Base-by-base conservation (phyloP, 2,888 invertebrate genomes). In the Torymus tubicola region DNA sequence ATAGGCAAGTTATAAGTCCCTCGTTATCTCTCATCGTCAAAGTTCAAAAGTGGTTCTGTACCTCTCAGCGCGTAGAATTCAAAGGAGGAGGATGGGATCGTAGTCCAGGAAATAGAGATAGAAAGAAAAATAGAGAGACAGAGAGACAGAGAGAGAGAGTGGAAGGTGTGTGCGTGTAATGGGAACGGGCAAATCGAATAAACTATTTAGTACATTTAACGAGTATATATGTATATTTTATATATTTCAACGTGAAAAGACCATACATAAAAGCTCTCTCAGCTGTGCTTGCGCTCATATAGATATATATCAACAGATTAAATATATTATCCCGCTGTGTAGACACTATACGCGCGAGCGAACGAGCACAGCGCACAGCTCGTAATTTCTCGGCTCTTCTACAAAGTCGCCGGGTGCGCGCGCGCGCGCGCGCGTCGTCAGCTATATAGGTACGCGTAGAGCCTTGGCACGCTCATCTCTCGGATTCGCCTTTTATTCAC, bases 211-310 rank as follows among this genome's bases (percentile, higher is more conserved):
- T 74, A 5, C 60, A 64, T 64, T 70, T 67, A 50, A 69, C 55
- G 18, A 67, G 64, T 65, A 55, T 50, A 60, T 81, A 55, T 50
- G 53, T 81, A 8, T 42, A 42, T 42, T 42, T 42, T 42, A 42
- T 42, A 31, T 81, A 78, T 81, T 78, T 76, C 58, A 81, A 72
- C 52, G 71, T 78, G 75, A 69, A 78, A 79, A 78, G 63, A 70
- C 52, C 65, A 76, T 81, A 78, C 77, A 74, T 73, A 67, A 75
- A 78, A 75, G 72, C 69, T 73, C 68, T 65, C 64, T 79, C 31
- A 57, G 63, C 60, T 57, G 57, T 60, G 71, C 53, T 65, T 65
- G 42, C n/a, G 50, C 50, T 61, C 24, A 42, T 8, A 42, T 42
- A 42, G 5, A 42, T 42, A 42, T 42, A 42, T 42, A 42, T 42